Base-by-base conservation (phyloP, 1,140 invertebrate species). In the Lineus longissimus region DNA sequence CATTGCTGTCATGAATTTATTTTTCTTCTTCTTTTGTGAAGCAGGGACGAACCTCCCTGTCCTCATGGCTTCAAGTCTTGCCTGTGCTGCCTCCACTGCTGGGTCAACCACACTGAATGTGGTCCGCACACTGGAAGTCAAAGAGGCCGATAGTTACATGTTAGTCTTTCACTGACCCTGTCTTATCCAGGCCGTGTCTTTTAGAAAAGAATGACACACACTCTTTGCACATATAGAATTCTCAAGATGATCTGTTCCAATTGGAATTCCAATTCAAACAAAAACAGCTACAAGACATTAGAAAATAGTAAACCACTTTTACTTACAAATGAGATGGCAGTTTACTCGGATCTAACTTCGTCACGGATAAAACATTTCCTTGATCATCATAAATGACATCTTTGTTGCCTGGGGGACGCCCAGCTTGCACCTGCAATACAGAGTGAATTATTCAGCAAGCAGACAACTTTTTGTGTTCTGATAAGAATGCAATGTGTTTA, bases 301-400 rank as follows among this genome's bases (percentile, higher is more conserved):
- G n/a, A 7, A n/a, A 27, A 19, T 19, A 13, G 19, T 43, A 19
- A 23, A 23, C n/a, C 25, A 51, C 4, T 4, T 27, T 4, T 23
- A 51, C 47, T 51, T 64, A 80, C 78, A 69, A 76, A 63, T 79
- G 77, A 36, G 65, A 71, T 36, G 78, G 77, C 36, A 81, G 63
- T 67, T 70, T 76, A 27, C 78, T 74, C 45, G 77, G 73, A 59
- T 79, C 71, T 9, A 81, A 54, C 62, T 71, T 77, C 15, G 74
- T 63, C 15, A 79, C 72, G 58, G 73, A 70, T 2, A 80, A 30
- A 25, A 81, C 77, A 72, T 80, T 80, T 17, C 79, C 79, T 56
- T 72, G 68, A 6, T 77, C 73, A 74, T 81, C 79, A 68, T 75
- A 79, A 15, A 71, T 45, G 2, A 80, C 79, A 71, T 81, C 79